Base-by-base conservation (phyloP, 2,113 vertebrate genomes). In the Saguinus imperator region DNA sequence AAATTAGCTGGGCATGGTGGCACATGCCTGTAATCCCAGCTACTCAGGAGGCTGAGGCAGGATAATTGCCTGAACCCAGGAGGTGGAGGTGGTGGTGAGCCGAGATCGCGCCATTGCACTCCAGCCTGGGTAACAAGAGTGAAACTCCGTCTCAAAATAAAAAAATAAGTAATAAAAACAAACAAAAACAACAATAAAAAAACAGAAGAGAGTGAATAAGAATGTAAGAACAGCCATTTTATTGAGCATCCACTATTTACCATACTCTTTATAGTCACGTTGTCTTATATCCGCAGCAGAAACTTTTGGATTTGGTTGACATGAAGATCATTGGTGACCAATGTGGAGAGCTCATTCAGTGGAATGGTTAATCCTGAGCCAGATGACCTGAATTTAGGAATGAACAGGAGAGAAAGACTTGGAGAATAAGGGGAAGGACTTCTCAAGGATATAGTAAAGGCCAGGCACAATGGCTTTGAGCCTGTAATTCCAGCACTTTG, bases 381-480 rank as follows among this genome's bases (percentile, higher is more conserved):
- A 80, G 18, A 86, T 32, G 40, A 72, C 73, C 50, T 86, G 52
- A 81, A 61, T 25, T 50, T 79, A 86, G 88, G 52, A 77, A 6
- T 79, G 32, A 77, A 76, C 11, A 70, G 32, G 9, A 91, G 20
- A 79, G 58, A 35, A 72, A 40, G 25, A 77, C 32, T 20, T 58
- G 50, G 81, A 85, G 73, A 79, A 79, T 37, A 35, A 79, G 61
- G 50, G 23, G 18, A 52, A 25, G 58, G 50, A 70, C 43, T 61
- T 77, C 94, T 85, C 48, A 86, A 95, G 72, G 79, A 85, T 68
- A 66, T n/a, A 79, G 16, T 68, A 66, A 84, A n/a, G 35, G 68
- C 68, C 35, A 10, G 66, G 32, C 6, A 16, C 32, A 17, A 3
- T 68, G 66, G 66, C 66, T 68, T 68, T 32, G 35, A 7, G 1